Evolutionary conservation across 2,888 invertebrate species (phyloP).

Genomic region (Deilephila elpenor): DNA sequence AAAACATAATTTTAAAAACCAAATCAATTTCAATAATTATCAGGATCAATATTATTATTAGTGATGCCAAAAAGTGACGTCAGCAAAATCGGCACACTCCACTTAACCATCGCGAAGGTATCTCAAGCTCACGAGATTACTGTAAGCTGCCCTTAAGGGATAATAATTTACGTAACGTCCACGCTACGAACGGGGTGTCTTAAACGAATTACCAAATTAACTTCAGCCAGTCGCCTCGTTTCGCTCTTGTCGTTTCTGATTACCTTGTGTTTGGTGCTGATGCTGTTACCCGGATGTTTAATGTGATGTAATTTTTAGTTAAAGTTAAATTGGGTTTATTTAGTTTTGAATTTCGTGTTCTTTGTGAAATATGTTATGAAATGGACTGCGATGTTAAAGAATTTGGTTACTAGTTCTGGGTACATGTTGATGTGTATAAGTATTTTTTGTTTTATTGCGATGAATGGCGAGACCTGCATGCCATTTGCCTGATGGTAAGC

Average conservation of each 20-base stretch:
- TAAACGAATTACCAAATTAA: slow-evolving; percentile 26
- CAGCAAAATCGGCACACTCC: slow-evolving; percentile 1
- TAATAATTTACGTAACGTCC: slow-evolving; percentile 39
- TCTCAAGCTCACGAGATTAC: slow-evolving; percentile 32
- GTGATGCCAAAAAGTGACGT: too few species aligned
- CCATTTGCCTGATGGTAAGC: too few species aligned
- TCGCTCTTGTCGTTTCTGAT: slow-evolving; percentile 10
- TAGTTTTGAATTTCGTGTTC: neutral
- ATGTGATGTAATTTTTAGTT: neutral
- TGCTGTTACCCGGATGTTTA: neutral
- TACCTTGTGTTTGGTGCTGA: slow-evolving; percentile 15
- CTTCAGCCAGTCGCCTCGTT: slow-evolving; percentile 18
- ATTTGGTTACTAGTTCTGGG: too few species aligned
- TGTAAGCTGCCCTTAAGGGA: slow-evolving; percentile 35
- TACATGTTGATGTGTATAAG: too few species aligned
- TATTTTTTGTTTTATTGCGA: too few species aligned
- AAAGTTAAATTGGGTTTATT: neutral
- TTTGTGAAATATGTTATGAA: neutral
- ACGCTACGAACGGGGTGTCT: slow-evolving; percentile 26
- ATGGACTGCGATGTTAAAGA: neutral
- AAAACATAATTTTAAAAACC: too few species aligned
- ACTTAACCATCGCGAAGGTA: slow-evolving; percentile 30
- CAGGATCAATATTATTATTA: too few species aligned
- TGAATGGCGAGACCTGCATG: too few species aligned
- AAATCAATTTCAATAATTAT: too few species aligned